Evolutionary conservation across 2,797 vertebrate species (phyloP).

Genomic region (Sandelia bainsii): DNA sequence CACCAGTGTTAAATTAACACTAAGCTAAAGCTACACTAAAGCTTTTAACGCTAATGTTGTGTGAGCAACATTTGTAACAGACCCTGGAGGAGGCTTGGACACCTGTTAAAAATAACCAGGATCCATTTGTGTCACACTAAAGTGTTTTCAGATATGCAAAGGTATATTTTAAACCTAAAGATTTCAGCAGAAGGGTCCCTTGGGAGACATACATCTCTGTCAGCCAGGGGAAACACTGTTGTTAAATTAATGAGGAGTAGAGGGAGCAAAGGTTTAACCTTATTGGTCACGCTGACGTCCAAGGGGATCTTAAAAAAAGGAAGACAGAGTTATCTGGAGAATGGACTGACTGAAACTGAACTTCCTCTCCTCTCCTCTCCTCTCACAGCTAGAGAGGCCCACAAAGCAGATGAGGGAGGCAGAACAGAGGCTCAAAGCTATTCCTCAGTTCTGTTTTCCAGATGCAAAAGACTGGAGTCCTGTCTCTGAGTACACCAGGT

Average conservation of each 20-base stretch:
- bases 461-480: slow-evolving; percentile 98
- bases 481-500: slow-evolving; percentile 96
- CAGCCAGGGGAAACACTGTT: slow-evolving; percentile 42
- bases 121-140: too few relatives aligned
- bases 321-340: slow-evolving; percentile 38
- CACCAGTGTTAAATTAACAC: background rate
- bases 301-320: slow-evolving; percentile 28
- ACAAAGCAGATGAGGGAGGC: slow-evolving; percentile 98
- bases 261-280: slow-evolving; percentile 47
- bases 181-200: slow-evolving; percentile 48
- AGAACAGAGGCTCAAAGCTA: slow-evolving; percentile 97
- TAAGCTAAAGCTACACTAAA: too few relatives aligned
- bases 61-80: too few relatives aligned
- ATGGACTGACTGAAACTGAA: slow-evolving; percentile 35
- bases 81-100: too few relatives aligned
- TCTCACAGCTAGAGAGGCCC: slow-evolving; percentile 92
- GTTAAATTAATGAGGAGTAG: slow-evolving; percentile 33
- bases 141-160: slow-evolving; percentile 38
- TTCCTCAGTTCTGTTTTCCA: slow-evolving; percentile 98
- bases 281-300: slow-evolving; percentile 45
- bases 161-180: slow-evolving; percentile 61
- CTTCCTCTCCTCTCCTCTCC: slow-evolving; percentile 20
- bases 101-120: too few relatives aligned
- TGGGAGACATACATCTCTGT: slow-evolving; percentile 62
- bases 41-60: too few relatives aligned